Evolutionary conservation across 2,113 vertebrate genomes (phyloP), one percentile per base, ranked within the genome.

Genomic region (Astur gentilis): DNA sequence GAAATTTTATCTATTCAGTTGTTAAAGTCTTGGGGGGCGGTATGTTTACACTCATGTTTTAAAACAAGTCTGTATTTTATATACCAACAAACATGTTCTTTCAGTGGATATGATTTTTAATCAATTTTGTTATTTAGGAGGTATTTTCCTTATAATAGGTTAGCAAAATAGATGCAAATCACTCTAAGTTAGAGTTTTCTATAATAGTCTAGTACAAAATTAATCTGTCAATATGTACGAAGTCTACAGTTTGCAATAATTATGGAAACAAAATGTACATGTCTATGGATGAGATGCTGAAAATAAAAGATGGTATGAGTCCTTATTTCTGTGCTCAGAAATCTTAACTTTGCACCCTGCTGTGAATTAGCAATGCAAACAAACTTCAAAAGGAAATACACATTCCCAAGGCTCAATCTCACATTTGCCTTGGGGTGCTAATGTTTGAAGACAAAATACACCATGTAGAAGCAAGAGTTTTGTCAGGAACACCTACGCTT

Each of bases 291-390:
- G 47, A 89, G 55, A 65, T 34, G 21, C 29, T 0, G 2, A 81
- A 77, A 92, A 83, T 38, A 83, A 82, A 71, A 82, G 69, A 90
- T n/a, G 31, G 47, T 87, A 62, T 75, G 34, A 42, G 47, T 76
- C 47, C 40, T 57, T 69, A 73, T 50, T 95, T 93, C 80, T 92
- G 58, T 52, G 42, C 65, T 94, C 72, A 49, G 66, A 60, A 85
- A 87, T 52, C 64, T 67, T 73, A 58, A 57, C 40, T 94, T 81
- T 78, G 50, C 62, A 94, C 67, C 83, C 80, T 90, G 77, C 38
- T 80, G 88, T 87, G 94, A 92, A 92, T 94, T 96, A 93, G 80
- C 73, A 87, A 91, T 57, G 54, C 54, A 91, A 89, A 44, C 75
- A 93, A 66, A 86, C 84, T 95, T 96, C 94, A 97, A 89, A 96